Evolutionary conservation across 2,888 invertebrate genomes (phyloP).

Genomic region (Troides helena): DNA sequence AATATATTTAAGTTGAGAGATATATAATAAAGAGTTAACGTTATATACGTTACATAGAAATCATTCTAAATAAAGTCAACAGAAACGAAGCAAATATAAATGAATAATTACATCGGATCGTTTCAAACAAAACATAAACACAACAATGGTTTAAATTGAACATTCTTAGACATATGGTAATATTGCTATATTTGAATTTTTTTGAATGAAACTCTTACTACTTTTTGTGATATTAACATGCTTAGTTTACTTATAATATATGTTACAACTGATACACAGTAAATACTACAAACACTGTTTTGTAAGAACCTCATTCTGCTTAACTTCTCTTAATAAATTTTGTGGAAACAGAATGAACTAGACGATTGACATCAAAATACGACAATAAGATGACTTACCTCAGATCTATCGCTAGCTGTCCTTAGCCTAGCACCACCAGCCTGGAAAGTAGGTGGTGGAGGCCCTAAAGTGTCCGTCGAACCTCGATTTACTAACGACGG

Average conservation of each 20-base stretch:
- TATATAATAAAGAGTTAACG: background rate
- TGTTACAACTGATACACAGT: background rate
- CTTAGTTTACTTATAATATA: background rate
- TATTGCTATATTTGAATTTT: background rate
- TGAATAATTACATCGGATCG: constrained; percentile 12
- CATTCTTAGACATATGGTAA: background rate
- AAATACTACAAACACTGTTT: background rate
- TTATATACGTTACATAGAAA: background rate
- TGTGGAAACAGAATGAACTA: background rate
- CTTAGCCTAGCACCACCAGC: constrained; percentile 68
- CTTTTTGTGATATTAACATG: constrained; percentile 6
- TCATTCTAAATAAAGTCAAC: constrained; percentile 17
- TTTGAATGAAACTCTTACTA: constrained; percentile 1
- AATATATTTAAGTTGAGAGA: background rate
- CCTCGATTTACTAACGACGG: constrained; percentile 79
- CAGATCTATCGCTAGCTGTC: constrained; percentile 81
- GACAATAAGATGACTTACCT: constrained; percentile 51
- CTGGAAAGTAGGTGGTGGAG: constrained; percentile 67
- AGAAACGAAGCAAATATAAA: constrained; percentile 21
- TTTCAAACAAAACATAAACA: constrained; percentile 5
- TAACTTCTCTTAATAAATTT: background rate
- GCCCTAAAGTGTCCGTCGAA: constrained; percentile 74
- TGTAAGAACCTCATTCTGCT: background rate
- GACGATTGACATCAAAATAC: background rate
- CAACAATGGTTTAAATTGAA: background rate